phyloP scores from a whole-genome alignment of 2,888 invertebrate species.

The Noctua janthe region DNA sequence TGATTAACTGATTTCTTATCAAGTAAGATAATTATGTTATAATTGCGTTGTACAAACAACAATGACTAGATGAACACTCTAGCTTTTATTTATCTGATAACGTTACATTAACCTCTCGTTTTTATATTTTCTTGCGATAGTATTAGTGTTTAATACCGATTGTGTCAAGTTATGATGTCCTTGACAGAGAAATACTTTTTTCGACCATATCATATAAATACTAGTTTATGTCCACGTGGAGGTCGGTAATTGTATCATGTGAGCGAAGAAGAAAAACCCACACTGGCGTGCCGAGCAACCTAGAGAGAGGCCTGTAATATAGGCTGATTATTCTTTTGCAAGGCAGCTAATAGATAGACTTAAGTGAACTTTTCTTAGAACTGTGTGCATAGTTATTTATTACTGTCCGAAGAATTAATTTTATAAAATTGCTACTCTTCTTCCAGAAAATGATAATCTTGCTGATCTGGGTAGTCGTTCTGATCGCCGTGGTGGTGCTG shows the following conservation, averaged over 20 bases:
- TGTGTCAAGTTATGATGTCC: background rate
- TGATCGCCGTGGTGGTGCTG: constrained; percentile 63
- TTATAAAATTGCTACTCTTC: background rate
- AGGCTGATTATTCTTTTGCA: too few species aligned
- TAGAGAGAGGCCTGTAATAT: too few species aligned
- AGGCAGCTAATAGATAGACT: too few species aligned
- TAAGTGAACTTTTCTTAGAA: background rate
- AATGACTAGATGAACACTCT: background rate
- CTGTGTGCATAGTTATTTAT: background rate
- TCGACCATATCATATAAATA: too few species aligned
- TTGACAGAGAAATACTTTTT: background rate
- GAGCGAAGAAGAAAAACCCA: too few species aligned
- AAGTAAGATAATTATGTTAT: background rate
- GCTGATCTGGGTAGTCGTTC: constrained; percentile 67
- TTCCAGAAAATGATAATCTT: constrained; percentile 68
- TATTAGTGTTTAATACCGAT: background rate
- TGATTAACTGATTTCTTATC: background rate
- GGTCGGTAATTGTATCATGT: too few species aligned
- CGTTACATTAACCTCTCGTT: background rate
- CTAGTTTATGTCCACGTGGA: too few species aligned
- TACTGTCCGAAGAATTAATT: background rate
- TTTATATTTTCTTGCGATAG: background rate
- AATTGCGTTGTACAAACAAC: background rate
- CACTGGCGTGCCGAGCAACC: too few species aligned
- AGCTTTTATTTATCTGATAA: constrained; percentile 2